Conservation (phyloP, 2,113 vertebrate genomes). For the Fregata magnificens region DNA sequence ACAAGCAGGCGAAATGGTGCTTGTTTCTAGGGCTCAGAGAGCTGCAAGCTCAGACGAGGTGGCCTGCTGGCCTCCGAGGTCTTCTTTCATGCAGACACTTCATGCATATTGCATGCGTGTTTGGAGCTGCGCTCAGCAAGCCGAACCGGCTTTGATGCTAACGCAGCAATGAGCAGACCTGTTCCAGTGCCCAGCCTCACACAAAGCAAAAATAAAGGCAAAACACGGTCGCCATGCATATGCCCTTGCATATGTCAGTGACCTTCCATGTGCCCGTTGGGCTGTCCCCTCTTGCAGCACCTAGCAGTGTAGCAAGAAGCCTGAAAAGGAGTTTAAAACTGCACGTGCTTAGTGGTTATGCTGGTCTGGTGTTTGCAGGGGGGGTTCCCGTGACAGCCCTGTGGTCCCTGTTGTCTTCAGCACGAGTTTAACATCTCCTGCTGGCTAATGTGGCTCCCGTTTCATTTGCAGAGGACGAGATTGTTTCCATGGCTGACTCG, state of each 20-base stretch:
- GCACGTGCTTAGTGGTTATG: neutral
- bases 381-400: rapidly evolving
- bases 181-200: neutral
- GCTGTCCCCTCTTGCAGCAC: neutral
- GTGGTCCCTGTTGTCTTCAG: neutral
- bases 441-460: neutral
- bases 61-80: neutral
- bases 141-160: neutral
- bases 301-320: no score
- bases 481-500: conserved; percentile 88
- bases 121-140: neutral
- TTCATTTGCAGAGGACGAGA: conserved; percentile 71
- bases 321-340: neutral
- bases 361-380: neutral
- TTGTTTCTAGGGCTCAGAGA: neutral
- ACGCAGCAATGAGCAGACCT: neutral
- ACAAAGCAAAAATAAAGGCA: neutral
- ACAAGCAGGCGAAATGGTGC: neutral
- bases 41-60: neutral
- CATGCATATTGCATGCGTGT: neutral
- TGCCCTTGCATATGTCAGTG: rapidly evolving
- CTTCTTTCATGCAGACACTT: neutral
- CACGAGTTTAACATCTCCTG: neutral
- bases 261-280: neutral
- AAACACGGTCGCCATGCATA: rapidly evolving